Base-by-base conservation (phyloP, 2,797 vertebrate genomes). In the Scyliorhinus canicula region DNA sequence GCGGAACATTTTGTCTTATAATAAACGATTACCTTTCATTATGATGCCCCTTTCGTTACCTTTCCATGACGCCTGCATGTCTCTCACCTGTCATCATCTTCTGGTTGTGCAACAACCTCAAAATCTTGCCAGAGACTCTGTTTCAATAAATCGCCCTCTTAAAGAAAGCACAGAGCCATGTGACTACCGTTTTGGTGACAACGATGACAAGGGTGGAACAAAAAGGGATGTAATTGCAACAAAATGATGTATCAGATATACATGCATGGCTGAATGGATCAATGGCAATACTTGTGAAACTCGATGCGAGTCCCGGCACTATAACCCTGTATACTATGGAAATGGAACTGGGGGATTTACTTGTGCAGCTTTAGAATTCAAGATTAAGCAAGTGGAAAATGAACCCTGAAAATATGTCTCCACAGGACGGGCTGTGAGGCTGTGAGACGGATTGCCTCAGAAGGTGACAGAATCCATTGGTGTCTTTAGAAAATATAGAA, bases 1-100 rank as follows among this genome's bases (percentile, higher is more conserved):
- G 67, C 16, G 63, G 93, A 94, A 55, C 67, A 94, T 74, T 71
- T 91, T 74, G 28, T 67, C 50, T 94, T 94, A 91, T 40, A 63
- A 91, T 63, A 65, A 91, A 40, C 65, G 7, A 40, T 94, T 55
- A 55, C 47, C 69, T 74, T 44, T n/a, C n/a, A n/a, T n/a, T n/a
- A n/a, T n/a, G n/a, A n/a, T n/a, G n/a, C n/a, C n/a, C n/a, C n/a
- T n/a, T n/a, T 31, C 35, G 67, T 74, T 74, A 26, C 24, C 44
- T n/a, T 71, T 55, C 26, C 47, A 31, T 50, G 69, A 67, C 19
- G 8, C 40, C 19, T 35, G 47, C 67, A 74, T 47, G 67, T 35
- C 67, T 35, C 26, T 94, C 50, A 16, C 11, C 47, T 3, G 44
- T 11, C 88, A 44, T 91, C 21, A n/a, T 35, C n/a, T 65, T 63